Conservation (phyloP, 2,888 invertebrate genomes). For the Eristalinus aeneus region DNA sequence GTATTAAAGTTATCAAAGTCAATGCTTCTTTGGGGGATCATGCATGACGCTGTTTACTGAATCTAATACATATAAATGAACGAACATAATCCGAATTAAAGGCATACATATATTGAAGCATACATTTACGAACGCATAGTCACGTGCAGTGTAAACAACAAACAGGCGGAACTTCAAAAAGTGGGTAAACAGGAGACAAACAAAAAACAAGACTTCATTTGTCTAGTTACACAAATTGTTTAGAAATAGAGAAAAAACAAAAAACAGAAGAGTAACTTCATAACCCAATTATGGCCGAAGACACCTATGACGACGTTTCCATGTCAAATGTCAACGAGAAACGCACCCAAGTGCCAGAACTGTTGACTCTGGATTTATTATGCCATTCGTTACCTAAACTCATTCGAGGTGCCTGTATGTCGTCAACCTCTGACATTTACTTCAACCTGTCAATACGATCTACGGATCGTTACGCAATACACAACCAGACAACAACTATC, state of each 20-base stretch:
- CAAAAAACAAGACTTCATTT: neutral
- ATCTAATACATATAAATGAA: neutral
- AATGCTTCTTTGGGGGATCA: neutral
- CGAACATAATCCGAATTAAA: neutral
- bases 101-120: neutral
- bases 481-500: neutral
- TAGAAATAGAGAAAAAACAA: neutral
- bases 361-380: conserved; percentile 7
- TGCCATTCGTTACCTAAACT: conserved; percentile 18
- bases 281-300: neutral
- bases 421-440: conserved; percentile 31
- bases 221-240: neutral
- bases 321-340: conserved; percentile 15
- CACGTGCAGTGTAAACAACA: neutral
- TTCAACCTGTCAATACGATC: neutral
- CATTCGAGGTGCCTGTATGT: neutral
- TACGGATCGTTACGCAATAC: conserved; percentile 10
- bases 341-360: conserved; percentile 1
- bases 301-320: neutral
- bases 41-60: neutral
- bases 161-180: neutral
- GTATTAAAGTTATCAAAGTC: neutral
- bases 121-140: neutral
- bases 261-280: no score
- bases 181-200: neutral